Evolutionary conservation across 2,888 invertebrate genomes (phyloP), one percentile per base, ranked within the genome.

Genomic region (Flexamia atlantica): DNA sequence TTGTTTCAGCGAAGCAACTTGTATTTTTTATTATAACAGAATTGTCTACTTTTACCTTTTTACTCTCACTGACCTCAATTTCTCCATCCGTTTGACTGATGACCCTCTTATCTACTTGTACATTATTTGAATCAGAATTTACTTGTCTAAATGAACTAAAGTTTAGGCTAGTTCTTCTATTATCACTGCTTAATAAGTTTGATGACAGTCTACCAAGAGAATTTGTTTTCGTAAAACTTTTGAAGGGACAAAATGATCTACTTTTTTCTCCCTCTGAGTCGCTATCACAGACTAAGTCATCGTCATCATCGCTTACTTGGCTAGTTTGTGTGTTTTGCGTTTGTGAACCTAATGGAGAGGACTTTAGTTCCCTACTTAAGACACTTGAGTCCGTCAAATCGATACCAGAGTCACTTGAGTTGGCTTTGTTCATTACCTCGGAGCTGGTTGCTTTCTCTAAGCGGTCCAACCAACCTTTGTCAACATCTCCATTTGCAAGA

Each of bases 201-300:
- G 10, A 28, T 57, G 79, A 25, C 36, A 76, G n/a, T 25, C 17
- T 46, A 76, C 50, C 36, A 20, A 50, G 3, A 17, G 76, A 76
- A 46, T 23, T 46, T 46, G 25, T 28, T 76, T 25, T 50, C 4
- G n/a, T 3, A 20, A 79, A n/a, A 3, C 30, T 76, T 17, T 3
- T 46, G 50, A 46, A 46, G 23, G 46, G 50, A 82, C 60, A 84
- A 76, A 82, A 83, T 74, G 84, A 83, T 53, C 70, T 36, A 84
- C 82, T 68, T 72, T 42, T 82, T 85, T 88, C 86, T 7, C 83
- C 80, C 86, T 88, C 88, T 23, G 87, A 88, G 82, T 89, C 95
- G 90, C 95, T 95, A 87, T 94, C 94, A 17, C 90, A 92, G 81
- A 94, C 91, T 85, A 93, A 91, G 89, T 96, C 96, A 87, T 96